Percentiles rank a stretch among this genome's conserved stretches.
Conservation (phyloP, 2,888 invertebrate genomes). For the Cephus sareptanus region DNA sequence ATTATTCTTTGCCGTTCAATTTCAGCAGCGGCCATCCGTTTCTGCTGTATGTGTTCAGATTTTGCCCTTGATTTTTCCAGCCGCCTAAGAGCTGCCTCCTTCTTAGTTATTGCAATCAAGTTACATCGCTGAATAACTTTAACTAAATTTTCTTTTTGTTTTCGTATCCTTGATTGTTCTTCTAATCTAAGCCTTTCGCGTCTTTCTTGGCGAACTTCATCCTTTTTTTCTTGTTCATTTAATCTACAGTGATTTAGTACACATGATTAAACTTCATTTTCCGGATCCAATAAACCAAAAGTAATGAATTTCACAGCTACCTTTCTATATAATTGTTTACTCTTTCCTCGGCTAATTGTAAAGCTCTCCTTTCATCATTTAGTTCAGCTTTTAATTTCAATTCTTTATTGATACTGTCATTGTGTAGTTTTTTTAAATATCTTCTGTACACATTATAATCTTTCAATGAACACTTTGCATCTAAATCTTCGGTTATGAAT, state of each 20-base stretch:
- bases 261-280: background rate
- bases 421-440: slow-evolving; percentile 57
- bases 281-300: background rate
- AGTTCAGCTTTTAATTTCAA: slow-evolving; percentile 31
- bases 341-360: slow-evolving; percentile 38
- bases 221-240: slow-evolving; percentile 25
- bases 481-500: slow-evolving; percentile 58
- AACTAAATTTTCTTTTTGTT: slow-evolving; percentile 24
- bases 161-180: slow-evolving; percentile 21
- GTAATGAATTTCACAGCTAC: slow-evolving; percentile 22
- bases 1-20: slow-evolving; percentile 34
- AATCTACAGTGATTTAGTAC: slow-evolving; percentile 26
- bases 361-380: slow-evolving; percentile 31
- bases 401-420: slow-evolving; percentile 44
- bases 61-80: slow-evolving; percentile 25
- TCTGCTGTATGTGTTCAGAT: slow-evolving; percentile 26
- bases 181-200: slow-evolving; percentile 19
- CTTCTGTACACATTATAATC: slow-evolving; percentile 66
- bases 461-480: slow-evolving; percentile 63
- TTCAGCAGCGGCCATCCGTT: slow-evolving; percentile 28
- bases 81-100: slow-evolving; percentile 18
- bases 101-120: slow-evolving; percentile 25
- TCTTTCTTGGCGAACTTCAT: slow-evolving; percentile 11
- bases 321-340: slow-evolving; percentile 41
- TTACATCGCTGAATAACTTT: slow-evolving; percentile 16